Percentiles rank a stretch among this genome's conserved stretches.
phyloP scores from a whole-genome alignment of 2,888 invertebrate genomes.

The Leucoptera coffeella region DNA sequence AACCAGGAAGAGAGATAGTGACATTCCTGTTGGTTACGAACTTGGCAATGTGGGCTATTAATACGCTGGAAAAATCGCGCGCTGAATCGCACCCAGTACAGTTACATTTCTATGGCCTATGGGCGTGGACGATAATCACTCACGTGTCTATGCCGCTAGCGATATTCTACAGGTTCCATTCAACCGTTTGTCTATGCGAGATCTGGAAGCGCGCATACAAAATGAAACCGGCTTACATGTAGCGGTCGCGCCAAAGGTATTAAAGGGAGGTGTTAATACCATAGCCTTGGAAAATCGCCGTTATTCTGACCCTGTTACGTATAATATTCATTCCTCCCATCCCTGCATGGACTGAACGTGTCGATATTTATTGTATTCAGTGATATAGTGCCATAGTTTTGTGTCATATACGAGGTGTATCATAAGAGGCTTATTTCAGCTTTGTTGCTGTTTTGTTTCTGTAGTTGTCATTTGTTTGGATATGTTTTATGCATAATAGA shows the following conservation, averaged over 20 bases:
- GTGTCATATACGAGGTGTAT: too few species aligned
- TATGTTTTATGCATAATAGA: too few species aligned
- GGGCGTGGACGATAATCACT: constrained; percentile 95
- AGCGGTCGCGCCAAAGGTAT: constrained; percentile 41
- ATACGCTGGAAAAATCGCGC: constrained; percentile 84
- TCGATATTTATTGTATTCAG: neutral
- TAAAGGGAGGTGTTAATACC: constrained; percentile 29
- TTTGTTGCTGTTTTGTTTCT: too few species aligned
- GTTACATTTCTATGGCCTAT: constrained; percentile 83
- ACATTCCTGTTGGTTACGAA: constrained; percentile 88
- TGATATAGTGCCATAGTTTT: too few species aligned
- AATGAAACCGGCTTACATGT: constrained; percentile 82
- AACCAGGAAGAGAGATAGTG: constrained; percentile 89
- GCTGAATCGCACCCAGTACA: constrained; percentile 91
- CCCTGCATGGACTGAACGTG: too few species aligned
- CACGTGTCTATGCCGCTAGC: constrained; percentile 90
- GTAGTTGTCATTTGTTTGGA: too few species aligned
- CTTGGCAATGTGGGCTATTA: constrained; percentile 91
- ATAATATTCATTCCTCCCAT: neutral
- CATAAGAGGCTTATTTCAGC: too few species aligned
- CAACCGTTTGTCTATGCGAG: constrained; percentile 91
- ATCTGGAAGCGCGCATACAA: constrained; percentile 96
- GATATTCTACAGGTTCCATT: constrained; percentile 92
- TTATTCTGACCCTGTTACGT: too few species aligned
- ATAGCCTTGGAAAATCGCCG: too few species aligned